These are phyloP conservation scores for Rhinella marina DNA, from an alignment of 2,797 vertebrate genomes.

Conservation along the genomic window DNA sequence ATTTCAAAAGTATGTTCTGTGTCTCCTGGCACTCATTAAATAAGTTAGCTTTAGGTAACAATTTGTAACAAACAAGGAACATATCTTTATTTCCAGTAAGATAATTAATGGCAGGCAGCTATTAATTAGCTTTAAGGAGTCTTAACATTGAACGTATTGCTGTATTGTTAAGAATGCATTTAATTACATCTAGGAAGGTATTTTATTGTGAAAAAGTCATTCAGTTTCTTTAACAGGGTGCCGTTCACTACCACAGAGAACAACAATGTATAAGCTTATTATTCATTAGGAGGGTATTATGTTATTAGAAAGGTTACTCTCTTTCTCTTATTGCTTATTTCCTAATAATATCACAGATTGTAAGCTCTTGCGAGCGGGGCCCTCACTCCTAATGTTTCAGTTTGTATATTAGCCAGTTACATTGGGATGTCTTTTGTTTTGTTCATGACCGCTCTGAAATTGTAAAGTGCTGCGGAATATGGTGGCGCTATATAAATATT, in stretches of 20 bases:
- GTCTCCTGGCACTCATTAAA: constrained; percentile 34
- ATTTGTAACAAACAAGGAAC: constrained; percentile 24
- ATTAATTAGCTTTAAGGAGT: constrained; percentile 43
- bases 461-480: too few relatives aligned
- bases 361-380: too few relatives aligned
- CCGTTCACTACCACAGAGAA: constrained; percentile 7
- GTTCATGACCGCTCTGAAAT: too few relatives aligned
- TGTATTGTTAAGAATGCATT: constrained; percentile 19
- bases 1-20: background rate
- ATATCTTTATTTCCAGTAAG: constrained; percentile 49
- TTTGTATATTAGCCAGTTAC: too few relatives aligned
- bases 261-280: background rate
- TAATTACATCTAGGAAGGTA: constrained; percentile 27
- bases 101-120: constrained; percentile 49
- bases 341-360: too few relatives aligned
- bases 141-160: constrained; percentile 32
- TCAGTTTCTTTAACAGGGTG: constrained; percentile 21
- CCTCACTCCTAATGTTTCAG: too few relatives aligned
- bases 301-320: background rate
- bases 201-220: constrained; percentile 19
- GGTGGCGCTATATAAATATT: too few relatives aligned
- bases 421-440: too few relatives aligned
- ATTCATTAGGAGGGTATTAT: constrained; percentile 1
- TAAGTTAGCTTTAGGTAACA: constrained; percentile 44
- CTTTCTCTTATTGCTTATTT: background rate